These are phyloP conservation scores for Heliothis subflexa DNA, from an alignment of 1,140 invertebrate species.

Conservation along the genomic window DNA sequence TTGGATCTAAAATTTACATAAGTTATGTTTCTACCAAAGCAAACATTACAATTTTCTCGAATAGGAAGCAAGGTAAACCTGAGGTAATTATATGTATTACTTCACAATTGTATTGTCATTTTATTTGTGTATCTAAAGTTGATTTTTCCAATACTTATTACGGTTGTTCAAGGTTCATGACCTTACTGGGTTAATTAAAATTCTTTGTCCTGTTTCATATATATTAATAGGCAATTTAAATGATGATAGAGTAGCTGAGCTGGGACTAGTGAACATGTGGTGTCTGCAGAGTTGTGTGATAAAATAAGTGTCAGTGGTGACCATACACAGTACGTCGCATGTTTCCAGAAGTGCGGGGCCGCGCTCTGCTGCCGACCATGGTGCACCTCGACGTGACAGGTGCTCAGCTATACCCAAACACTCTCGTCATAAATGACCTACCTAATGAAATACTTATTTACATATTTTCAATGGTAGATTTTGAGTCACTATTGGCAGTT, in stretches of 20 bases:
- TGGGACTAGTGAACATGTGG: constrained; percentile 25
- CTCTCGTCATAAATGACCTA: constrained; percentile 82
- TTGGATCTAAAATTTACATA: constrained; percentile 71
- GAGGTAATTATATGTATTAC: constrained; percentile 66
- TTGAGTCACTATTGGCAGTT: constrained; percentile 81
- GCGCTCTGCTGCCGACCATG: constrained; percentile 68
- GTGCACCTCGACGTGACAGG: constrained; percentile 82
- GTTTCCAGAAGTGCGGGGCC: constrained; percentile 71
- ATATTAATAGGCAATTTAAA: constrained; percentile 27
- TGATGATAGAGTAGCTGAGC: background rate
- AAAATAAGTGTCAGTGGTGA: constrained; percentile 23
- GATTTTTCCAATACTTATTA: constrained; percentile 31
- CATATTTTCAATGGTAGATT: constrained; percentile 85
- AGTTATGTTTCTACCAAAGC: constrained; percentile 83
- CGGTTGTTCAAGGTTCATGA: constrained; percentile 61
- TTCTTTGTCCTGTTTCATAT: constrained; percentile 50
- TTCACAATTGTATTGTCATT: constrained; percentile 30
- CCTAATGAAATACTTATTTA: constrained; percentile 86
- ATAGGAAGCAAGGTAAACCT: constrained; percentile 78
- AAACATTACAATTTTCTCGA: constrained; percentile 79
- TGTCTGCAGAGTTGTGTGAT: constrained; percentile 10
- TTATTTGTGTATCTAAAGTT: constrained; percentile 41
- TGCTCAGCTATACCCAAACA: constrained; percentile 65
- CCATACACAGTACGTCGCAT: constrained; percentile 37
- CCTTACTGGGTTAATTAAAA: constrained; percentile 61